Evolutionary conservation across 2,888 invertebrate genomes (phyloP), one percentile per base, ranked within the genome.

Genomic region (Pardosa pseudoannulata): DNA sequence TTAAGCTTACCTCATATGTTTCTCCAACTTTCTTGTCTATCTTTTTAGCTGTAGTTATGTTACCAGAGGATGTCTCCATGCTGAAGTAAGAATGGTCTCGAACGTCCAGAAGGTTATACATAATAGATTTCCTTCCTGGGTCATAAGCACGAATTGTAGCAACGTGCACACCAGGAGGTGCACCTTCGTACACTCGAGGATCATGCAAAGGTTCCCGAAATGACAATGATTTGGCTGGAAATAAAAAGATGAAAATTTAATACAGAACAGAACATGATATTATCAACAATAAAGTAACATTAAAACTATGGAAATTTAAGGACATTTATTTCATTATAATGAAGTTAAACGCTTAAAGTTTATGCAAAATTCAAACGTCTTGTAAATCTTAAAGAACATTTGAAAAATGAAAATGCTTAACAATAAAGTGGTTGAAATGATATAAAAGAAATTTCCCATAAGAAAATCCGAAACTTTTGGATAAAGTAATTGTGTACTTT

Each of bases 21-120:
- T 89, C 87, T 6, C 88, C 88, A 5, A 81, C 72, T 74, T 86
- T 82, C 28, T 79, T 80, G 31, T 88, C 79, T 39, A 89, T 87
- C 1, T 76, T 62, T 46, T 79, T 87, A 1, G 75, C 36, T 6
- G 89, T 89, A 9, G 81, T 76, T 16, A 89, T 71, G 29, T 89
- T 87, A 9, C 89, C 89, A 7, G 89, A 87, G 1, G 79, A 67
- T 5, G 70, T 36, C 27, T 89, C 89, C 74, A 89, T 75, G 27
- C 56, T 46, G 36, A 89, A 89, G 65, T 86, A 88, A 1, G 81
- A 32, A 39, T 87, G 81, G 65, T 89, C 88, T 11, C 82, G 71
- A 11, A 88, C 87, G 23, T 88, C 86, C 65, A 88, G 46, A 23
- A 89, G 64, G 41, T 79, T 88, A 23, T 89, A 89, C 50, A 76